A percentile compares a stretch with the other conserved stretches of the same genome.
phyloP scores from a whole-genome alignment of 2,113 vertebrate species.

The Megalops atlanticus region DNA sequence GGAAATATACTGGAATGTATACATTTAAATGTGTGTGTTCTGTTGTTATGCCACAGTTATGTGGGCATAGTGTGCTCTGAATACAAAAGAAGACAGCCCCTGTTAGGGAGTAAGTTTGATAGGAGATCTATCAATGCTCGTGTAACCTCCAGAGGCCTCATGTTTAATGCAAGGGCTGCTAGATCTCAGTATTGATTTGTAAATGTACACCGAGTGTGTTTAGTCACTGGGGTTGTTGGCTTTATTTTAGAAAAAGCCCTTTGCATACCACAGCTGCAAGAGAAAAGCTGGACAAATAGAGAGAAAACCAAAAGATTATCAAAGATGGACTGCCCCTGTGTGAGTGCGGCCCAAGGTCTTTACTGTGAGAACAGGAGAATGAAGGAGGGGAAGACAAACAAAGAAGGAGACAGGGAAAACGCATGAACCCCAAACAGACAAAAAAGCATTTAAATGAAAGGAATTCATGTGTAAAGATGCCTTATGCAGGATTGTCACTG shows the following conservation, averaged over 20 bases:
- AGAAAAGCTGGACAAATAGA: background rate
- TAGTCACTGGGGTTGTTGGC: background rate
- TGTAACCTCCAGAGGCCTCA: background rate
- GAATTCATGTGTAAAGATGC: background rate
- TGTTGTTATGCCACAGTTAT: background rate
- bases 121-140: constrained; percentile 4
- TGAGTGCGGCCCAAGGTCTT: background rate
- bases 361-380: background rate
- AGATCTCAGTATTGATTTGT: constrained; percentile 9
- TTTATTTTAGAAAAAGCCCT: background rate
- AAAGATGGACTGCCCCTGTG: background rate
- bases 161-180: constrained; percentile 2
- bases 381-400: background rate
- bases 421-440: background rate
- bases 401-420: background rate
- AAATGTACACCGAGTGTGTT: background rate
- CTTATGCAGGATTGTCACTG: background rate
- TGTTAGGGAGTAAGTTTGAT: background rate
- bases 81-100: background rate
- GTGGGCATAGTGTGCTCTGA: background rate
- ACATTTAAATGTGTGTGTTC: background rate
- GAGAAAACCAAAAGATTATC: background rate
- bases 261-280: background rate
- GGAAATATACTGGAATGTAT: background rate
- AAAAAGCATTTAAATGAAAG: background rate